These are phyloP conservation scores for Ancistrus triradiatus DNA, from an alignment of 2,113 vertebrate genomes.

Conservation along the genomic window DNA sequence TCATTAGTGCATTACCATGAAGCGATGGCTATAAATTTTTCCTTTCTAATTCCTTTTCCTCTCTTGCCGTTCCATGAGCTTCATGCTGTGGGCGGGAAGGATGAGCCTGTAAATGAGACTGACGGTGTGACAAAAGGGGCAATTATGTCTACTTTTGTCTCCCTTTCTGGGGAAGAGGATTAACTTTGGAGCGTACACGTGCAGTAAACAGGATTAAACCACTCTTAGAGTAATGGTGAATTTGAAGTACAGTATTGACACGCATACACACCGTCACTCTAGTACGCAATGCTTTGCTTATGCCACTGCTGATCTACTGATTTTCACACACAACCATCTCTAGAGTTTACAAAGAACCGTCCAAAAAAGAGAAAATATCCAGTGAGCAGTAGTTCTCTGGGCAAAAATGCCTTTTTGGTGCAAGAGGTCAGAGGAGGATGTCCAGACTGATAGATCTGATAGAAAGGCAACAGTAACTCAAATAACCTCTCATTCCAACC, in stretches of 20 bases:
- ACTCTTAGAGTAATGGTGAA: too few relatives aligned
- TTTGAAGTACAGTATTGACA: not conserved
- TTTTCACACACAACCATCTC: too few relatives aligned
- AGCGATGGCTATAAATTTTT: not conserved
- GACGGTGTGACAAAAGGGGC: constrained; percentile 35
- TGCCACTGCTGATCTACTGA: too few relatives aligned
- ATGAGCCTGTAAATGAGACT: constrained; percentile 52
- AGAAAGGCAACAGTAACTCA: too few relatives aligned
- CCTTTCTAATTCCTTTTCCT: not conserved
- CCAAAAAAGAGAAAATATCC: too few relatives aligned
- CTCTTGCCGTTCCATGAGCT: constrained; percentile 30
- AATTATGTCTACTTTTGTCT: constrained; percentile 33
- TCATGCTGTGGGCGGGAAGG: constrained; percentile 19
- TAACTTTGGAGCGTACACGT: constrained; percentile 41
- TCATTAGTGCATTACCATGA: not conserved
- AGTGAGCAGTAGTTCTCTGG: too few relatives aligned
- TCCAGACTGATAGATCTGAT: too few relatives aligned
- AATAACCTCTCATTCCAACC: too few relatives aligned
- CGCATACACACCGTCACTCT: not conserved
- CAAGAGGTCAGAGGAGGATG: too few relatives aligned
- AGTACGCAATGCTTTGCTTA: too few relatives aligned
- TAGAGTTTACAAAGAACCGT: too few relatives aligned
- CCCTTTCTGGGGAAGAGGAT: constrained; percentile 27
- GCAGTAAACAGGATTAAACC: constrained; percentile 22
- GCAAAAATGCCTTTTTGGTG: too few relatives aligned